These are phyloP conservation scores for Sinocyclocheilus grahami DNA, from an alignment of 2,113 vertebrate species.

Conservation along the genomic window DNA sequence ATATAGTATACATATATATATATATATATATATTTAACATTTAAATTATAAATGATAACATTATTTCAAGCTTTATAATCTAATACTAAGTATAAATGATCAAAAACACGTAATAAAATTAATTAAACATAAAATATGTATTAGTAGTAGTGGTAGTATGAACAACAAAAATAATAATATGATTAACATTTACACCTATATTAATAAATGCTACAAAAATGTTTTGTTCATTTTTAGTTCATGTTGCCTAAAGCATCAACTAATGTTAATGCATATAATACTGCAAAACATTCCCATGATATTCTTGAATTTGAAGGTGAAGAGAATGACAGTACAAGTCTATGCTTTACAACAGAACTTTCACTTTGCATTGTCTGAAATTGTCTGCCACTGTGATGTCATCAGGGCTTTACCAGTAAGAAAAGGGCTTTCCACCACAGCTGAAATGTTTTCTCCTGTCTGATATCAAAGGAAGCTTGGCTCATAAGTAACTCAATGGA, in stretches of 20 bases:
- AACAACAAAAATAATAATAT: background rate
- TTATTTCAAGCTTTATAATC: background rate
- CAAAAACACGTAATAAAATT: too few species aligned
- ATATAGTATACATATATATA: background rate
- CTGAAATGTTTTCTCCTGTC: slow-evolving; percentile 23
- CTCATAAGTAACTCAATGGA: slow-evolving; percentile 24
- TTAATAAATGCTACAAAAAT: background rate
- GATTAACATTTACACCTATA: background rate
- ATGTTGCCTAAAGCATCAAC: background rate
- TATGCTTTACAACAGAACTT: background rate
- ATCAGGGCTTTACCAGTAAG: background rate
- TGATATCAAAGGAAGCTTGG: slow-evolving; percentile 36
- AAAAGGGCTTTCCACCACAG: background rate
- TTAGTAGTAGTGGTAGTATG: background rate
- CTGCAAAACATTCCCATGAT: background rate
- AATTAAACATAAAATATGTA: background rate
- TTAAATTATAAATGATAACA: background rate
- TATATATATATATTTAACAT: background rate
- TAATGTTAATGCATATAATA: background rate
- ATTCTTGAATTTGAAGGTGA: background rate
- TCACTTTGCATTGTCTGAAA: background rate
- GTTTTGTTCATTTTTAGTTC: background rate
- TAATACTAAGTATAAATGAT: background rate
- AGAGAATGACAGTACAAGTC: background rate
- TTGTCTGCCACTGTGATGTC: background rate